Evolutionary conservation across 2,113 vertebrate species (phyloP), one percentile per base, ranked within the genome.

Genomic region (Aptenodytes patagonicus): DNA sequence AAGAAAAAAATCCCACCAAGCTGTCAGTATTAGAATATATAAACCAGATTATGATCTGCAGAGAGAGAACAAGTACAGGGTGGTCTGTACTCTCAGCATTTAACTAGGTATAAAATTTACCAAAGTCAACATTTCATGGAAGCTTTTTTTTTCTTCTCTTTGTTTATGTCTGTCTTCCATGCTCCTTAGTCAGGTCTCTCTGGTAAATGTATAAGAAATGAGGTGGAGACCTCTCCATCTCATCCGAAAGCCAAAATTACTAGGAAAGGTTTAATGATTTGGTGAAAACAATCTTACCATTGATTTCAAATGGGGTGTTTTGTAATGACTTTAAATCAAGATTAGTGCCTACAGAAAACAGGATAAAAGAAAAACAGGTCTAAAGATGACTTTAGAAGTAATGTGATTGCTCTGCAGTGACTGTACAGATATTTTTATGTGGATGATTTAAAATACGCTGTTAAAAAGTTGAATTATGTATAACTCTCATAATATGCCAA

Each of bases 381-480:
- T 68, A 75, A 89, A 82, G 2, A 54, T 46, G 12, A 29, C 32
- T 89, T 57, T 52, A 75, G 24, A 95, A 84, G 28, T 61, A 81
- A 84, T 52, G 4, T 2, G 21, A 84, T 36, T 90, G 26, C 25
- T 89, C 52, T 84, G 52, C 7, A 49, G 25, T 65, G 42, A 76
- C 26, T 46, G 22, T 38, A 86, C 29, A 64, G 15, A 55, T 90
- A 60, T 80, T 93, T 96, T 91, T 69, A 47, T 83, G 55, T 44
- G 36, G 31, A 47, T 83, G 28, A 62, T 83, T 83, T 86, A 81
- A 89, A 91, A 60, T 78, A 86, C 2, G 1, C 38, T 80, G 10
- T 57, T 91, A 80, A 94, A 86, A 93, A 61, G 54, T 96, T 96
- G 94, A 95, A 83, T 90, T 90, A 95, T 71, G 2, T 90, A 58